Evolutionary conservation across 2,888 invertebrate genomes (phyloP).

Genomic region (Pherbina coryleti): DNA sequence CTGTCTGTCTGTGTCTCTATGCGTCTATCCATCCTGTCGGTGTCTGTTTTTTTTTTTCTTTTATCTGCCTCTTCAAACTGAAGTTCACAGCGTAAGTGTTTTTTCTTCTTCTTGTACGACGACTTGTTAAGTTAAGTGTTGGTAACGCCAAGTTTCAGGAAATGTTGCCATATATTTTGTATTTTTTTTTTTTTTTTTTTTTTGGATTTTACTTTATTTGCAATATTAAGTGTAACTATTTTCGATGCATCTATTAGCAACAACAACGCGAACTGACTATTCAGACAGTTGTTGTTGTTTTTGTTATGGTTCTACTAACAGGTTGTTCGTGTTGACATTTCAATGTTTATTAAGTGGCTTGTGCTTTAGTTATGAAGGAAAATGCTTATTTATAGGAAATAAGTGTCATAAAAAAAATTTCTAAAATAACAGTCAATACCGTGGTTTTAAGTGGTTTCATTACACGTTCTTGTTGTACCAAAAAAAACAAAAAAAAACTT

Average conservation of each 20-base stretch:
- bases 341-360: slow-evolving; percentile 2
- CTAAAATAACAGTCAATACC: too few species aligned
- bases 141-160: slow-evolving; percentile 2
- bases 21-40: neutral
- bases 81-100: too few species aligned
- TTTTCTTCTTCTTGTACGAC: too few species aligned
- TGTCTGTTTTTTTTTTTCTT: neutral
- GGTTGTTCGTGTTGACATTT: slow-evolving; percentile 27
- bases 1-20: neutral
- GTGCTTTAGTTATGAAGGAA: neutral
- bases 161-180: slow-evolving; percentile 3
- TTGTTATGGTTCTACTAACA: neutral
- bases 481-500: too few species aligned
- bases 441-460: too few species aligned
- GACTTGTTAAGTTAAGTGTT: neutral
- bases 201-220: too few species aligned
- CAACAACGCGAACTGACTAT: neutral
- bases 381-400: neutral
- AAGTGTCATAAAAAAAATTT: too few species aligned
- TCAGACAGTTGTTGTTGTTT: neutral
- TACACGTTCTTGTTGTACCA: too few species aligned
- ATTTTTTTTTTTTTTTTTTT: neutral
- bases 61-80: too few species aligned
- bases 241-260: too few species aligned
- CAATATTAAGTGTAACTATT: too few species aligned